Evolutionary conservation across 2,888 invertebrate genomes (phyloP).

Genomic region (Acronicta psi): DNA sequence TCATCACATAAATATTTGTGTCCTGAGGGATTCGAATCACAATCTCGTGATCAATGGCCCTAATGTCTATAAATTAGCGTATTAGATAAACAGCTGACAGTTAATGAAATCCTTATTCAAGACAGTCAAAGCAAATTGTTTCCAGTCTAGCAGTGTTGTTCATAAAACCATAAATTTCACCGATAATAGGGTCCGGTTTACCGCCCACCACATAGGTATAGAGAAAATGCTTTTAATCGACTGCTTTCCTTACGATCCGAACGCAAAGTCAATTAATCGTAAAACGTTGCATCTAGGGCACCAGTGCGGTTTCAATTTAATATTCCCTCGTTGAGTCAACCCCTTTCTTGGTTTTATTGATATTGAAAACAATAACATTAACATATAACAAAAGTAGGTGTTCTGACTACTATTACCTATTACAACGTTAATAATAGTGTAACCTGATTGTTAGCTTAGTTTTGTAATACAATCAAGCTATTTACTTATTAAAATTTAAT

Average conservation of each 20-base stretch:
- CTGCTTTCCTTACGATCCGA: constrained; percentile 24
- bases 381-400: background rate
- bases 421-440: too few species aligned
- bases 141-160: constrained; percentile 1
- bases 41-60: too few species aligned
- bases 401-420: too few species aligned
- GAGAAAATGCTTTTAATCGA: constrained; percentile 28
- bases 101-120: background rate
- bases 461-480: too few species aligned
- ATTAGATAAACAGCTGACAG: background rate
- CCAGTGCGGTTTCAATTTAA: constrained; percentile 11
- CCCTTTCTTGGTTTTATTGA: constrained; percentile 1
- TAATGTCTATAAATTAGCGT: too few species aligned
- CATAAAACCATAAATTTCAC: constrained; percentile 17
- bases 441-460: too few species aligned
- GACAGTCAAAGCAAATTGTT: constrained; percentile 11
- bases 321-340: background rate
- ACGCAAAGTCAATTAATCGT: constrained; percentile 32
- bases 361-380: background rate
- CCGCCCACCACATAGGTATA: constrained; percentile 18
- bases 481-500: too few species aligned
- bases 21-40: too few species aligned
- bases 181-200: constrained; percentile 8
- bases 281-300: constrained; percentile 27
- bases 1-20: too few species aligned